phyloP scores from a whole-genome alignment of 2,797 vertebrate species.

The Aviceda leuphotes region DNA sequence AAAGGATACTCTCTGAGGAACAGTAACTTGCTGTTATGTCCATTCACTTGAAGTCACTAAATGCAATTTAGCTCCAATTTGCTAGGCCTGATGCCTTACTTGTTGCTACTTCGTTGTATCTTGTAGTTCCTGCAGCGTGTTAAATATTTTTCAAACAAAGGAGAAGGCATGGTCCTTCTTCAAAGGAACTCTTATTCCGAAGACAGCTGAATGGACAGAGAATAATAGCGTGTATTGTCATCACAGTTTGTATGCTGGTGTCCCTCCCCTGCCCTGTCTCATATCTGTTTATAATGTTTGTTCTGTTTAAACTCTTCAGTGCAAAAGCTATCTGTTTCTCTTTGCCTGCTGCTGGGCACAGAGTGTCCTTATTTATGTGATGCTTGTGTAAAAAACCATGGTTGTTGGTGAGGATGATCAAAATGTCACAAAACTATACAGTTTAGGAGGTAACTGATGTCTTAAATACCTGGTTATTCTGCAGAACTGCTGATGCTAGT shows the following conservation, averaged over 20 bases:
- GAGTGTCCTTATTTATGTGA: not conserved
- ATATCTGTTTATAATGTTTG: not conserved
- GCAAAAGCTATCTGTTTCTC: not conserved
- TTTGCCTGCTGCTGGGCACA: not conserved
- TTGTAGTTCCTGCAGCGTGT: not conserved
- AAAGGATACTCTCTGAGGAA: not conserved
- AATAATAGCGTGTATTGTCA: conserved; percentile 28
- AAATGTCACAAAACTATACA: not conserved
- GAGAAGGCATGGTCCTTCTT: not conserved
- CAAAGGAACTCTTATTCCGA: not conserved
- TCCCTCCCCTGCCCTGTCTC: not conserved
- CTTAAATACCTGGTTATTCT: not conserved
- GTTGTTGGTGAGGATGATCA: not conserved
- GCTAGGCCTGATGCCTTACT: not conserved
- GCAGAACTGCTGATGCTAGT: not conserved
- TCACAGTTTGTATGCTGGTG: not conserved
- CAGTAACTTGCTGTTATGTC: not conserved
- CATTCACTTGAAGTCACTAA: not conserved
- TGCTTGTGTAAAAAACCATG: not conserved
- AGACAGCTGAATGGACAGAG: not conserved
- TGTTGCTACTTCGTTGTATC: not conserved
- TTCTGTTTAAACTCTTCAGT: not conserved
- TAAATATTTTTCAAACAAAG: not conserved
- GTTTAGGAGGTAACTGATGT: not conserved
- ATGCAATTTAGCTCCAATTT: not conserved